These are phyloP conservation scores for Apeltes quadracus DNA, from an alignment of 2,113 vertebrate species.

Conservation along the genomic window DNA sequence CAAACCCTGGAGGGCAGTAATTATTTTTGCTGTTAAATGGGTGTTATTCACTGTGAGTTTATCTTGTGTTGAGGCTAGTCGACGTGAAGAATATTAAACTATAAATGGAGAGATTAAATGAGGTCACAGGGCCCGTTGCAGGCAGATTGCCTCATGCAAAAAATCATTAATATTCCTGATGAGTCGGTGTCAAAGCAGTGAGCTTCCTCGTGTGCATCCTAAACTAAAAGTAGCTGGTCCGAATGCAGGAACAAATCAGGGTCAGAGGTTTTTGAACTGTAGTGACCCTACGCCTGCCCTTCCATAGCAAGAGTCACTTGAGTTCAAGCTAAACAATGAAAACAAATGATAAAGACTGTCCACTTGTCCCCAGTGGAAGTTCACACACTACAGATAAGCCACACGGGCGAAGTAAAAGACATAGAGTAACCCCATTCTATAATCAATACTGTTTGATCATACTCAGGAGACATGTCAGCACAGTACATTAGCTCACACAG, in stretches of 20 bases:
- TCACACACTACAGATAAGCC: slow-evolving; percentile 40
- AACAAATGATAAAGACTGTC: slow-evolving; percentile 49
- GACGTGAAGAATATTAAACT: background rate
- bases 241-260: background rate
- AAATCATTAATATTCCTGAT: slow-evolving; percentile 28
- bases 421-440: slow-evolving; percentile 37
- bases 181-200: background rate
- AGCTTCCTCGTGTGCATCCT: slow-evolving; percentile 10
- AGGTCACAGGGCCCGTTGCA: slow-evolving; percentile 19
- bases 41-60: background rate
- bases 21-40: background rate
- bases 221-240: background rate
- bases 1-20: background rate
- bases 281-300: slow-evolving; percentile 52
- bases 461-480: slow-evolving; percentile 18
- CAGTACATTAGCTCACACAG: slow-evolving; percentile 10
- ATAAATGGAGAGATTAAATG: slow-evolving; percentile 33
- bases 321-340: slow-evolving; percentile 48
- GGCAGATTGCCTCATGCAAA: slow-evolving; percentile 31
- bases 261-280: slow-evolving; percentile 35
- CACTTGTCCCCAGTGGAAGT: slow-evolving; percentile 1
- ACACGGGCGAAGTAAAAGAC: slow-evolving; percentile 9
- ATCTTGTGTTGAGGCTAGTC: slow-evolving; percentile 3
- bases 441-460: slow-evolving; percentile 39
- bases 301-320: slow-evolving; percentile 8